These are phyloP conservation scores for Ctenicera cuprea DNA, from an alignment of 2,888 invertebrate genomes.

Conservation along the genomic window DNA sequence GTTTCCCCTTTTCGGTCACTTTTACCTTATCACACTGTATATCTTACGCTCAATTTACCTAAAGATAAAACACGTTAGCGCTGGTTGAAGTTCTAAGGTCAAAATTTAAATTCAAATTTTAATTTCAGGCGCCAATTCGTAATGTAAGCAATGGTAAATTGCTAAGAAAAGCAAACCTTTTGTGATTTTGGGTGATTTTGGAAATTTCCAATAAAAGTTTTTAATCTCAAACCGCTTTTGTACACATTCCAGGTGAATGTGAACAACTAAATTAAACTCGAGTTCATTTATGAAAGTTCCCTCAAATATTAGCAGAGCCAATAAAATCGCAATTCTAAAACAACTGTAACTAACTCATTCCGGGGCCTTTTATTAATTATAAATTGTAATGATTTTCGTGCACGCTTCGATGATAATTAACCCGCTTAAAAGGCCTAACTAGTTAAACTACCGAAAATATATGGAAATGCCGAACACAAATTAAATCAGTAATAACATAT, in stretches of 20 bases:
- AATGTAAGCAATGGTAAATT: too few species aligned
- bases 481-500: constrained; percentile 25
- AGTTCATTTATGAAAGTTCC: constrained; percentile 17
- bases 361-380: constrained; percentile 36
- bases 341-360: constrained; percentile 22
- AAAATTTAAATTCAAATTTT: too few species aligned
- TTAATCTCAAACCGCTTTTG: neutral
- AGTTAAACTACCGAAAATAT: constrained; percentile 32
- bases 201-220: too few species aligned
- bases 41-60: neutral
- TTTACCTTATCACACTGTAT: neutral
- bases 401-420: constrained; percentile 35
- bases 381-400: constrained; percentile 37
- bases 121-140: too few species aligned
- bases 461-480: constrained; percentile 26
- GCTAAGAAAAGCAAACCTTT: too few species aligned
- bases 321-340: constrained; percentile 35
- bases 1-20: neutral
- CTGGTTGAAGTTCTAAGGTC: neutral
- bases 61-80: neutral
- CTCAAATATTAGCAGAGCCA: constrained; percentile 32
- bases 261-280: constrained; percentile 33
- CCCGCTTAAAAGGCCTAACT: constrained; percentile 25
- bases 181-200: too few species aligned
- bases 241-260: neutral